A percentile compares a stretch with the other conserved stretches of the same genome.
phyloP scores from a whole-genome alignment of 2,888 invertebrate species.

The Tubulanus polymorphus region DNA sequence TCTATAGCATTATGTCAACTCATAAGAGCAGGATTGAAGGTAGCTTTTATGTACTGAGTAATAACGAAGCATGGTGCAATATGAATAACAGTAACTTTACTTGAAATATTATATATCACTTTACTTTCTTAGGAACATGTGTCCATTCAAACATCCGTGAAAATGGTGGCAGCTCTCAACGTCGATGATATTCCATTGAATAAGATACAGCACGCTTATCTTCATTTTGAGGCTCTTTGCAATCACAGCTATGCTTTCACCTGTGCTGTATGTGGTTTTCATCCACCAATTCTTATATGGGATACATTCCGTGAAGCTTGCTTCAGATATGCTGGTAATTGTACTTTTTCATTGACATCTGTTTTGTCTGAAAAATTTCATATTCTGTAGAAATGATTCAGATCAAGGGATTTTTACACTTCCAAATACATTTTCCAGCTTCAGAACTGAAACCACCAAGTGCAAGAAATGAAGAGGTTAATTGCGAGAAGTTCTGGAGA shows the following conservation, averaged over 20 bases:
- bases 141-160: background rate
- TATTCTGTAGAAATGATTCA: no score
- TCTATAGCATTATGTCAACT: background rate
- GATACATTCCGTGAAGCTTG: background rate
- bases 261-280: background rate
- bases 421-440: no score
- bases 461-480: no score
- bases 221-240: background rate
- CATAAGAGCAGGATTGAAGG: background rate
- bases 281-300: background rate
- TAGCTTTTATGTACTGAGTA: no score
- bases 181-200: background rate
- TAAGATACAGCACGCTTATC: background rate
- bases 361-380: no score
- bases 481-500: no score
- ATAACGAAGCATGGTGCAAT: no score
- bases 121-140: background rate
- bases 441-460: no score
- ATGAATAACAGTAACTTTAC: no score
- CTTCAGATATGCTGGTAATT: background rate
- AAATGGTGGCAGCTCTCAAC: background rate
- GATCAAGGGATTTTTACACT: no score
- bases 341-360: no score
- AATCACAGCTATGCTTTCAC: background rate
- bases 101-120: no score